A percentile compares a stretch with the other conserved stretches of the same genome.
phyloP scores from a whole-genome alignment of 2,797 vertebrate genomes.

The Pogoniulus pusillus region DNA sequence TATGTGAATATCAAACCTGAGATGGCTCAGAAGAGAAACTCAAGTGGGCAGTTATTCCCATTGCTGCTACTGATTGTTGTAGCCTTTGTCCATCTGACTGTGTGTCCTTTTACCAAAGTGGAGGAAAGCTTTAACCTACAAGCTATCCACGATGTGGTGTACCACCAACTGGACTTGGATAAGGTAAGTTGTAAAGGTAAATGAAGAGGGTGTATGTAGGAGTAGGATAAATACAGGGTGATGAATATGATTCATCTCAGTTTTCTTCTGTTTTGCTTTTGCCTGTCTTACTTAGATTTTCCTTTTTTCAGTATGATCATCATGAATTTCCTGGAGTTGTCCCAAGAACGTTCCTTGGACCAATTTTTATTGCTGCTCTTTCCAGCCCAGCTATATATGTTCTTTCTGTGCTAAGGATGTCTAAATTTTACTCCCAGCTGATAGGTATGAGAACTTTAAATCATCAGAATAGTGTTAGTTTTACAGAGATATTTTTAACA shows the following conservation, averaged over 20 bases:
- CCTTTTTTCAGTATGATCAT: slow-evolving; percentile 89
- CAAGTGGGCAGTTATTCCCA: slow-evolving; percentile 35
- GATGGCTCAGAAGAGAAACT: slow-evolving; percentile 84
- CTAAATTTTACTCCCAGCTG: slow-evolving; percentile 91
- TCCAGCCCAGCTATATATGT: slow-evolving; percentile 82
- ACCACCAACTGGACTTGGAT: slow-evolving; percentile 84
- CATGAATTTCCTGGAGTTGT: slow-evolving; percentile 96
- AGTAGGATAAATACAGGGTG: background rate
- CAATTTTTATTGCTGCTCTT: slow-evolving; percentile 83
- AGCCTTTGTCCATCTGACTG: slow-evolving; percentile 80
- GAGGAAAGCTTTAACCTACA: slow-evolving; percentile 98
- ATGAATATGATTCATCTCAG: background rate
- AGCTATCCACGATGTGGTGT: slow-evolving; percentile 91
- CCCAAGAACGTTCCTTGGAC: slow-evolving; percentile 92
- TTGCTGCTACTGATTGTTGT: slow-evolving; percentile 77
- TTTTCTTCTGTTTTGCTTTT: background rate
- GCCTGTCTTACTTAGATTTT: background rate
- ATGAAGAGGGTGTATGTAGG: background rate
- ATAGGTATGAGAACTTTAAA: slow-evolving; percentile 76
- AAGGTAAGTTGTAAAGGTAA: slow-evolving; percentile 76
- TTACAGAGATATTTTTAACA: background rate
- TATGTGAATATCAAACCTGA: background rate
- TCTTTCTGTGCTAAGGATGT: slow-evolving; percentile 79
- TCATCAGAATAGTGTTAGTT: background rate
- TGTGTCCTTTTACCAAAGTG: slow-evolving; percentile 94